A percentile compares a stretch with the other conserved stretches of the same genome.
Conservation (phyloP, 2,113 vertebrate species). For the Paedocypris sp. region DNA sequence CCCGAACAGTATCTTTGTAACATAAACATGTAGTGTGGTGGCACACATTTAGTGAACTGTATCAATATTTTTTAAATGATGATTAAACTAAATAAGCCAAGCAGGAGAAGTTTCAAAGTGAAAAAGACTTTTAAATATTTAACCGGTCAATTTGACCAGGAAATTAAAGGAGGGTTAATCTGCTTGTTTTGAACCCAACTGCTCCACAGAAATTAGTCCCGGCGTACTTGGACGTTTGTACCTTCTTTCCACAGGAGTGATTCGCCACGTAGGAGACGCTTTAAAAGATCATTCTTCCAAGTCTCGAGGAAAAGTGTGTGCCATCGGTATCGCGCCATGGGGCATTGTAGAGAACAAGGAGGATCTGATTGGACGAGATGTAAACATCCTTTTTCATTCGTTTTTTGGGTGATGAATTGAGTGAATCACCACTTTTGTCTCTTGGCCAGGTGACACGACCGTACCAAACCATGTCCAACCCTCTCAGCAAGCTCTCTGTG, state of each 20-base stretch:
- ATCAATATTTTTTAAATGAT: background rate
- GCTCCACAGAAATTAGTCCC: no score
- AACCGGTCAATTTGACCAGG: no score
- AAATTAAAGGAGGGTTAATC: no score
- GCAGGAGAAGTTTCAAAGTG: no score
- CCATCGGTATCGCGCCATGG: conserved; percentile 91
- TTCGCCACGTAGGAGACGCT: conserved; percentile 91
- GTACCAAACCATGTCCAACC: conserved; percentile 93
- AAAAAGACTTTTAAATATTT: background rate
- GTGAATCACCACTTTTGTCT: background rate
- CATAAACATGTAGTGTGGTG: no score
- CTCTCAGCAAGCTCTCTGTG: conserved; percentile 85
- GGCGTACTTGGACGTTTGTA: background rate
- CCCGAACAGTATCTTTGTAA: no score
- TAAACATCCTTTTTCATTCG: conserved; percentile 50
- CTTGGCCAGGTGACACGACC: conserved; percentile 71
- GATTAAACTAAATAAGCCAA: no score
- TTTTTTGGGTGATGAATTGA: background rate
- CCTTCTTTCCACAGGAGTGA: conserved; percentile 65
- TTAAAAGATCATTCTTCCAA: conserved; percentile 95
- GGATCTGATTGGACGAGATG: conserved; percentile 89
- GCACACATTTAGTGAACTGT: no score
- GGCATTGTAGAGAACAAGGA: conserved; percentile 95
- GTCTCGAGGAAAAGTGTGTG: conserved; percentile 87
- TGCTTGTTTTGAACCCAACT: no score